phyloP scores from a whole-genome alignment of 2,113 vertebrate genomes.

The Cephalopholis sonnerati region DNA sequence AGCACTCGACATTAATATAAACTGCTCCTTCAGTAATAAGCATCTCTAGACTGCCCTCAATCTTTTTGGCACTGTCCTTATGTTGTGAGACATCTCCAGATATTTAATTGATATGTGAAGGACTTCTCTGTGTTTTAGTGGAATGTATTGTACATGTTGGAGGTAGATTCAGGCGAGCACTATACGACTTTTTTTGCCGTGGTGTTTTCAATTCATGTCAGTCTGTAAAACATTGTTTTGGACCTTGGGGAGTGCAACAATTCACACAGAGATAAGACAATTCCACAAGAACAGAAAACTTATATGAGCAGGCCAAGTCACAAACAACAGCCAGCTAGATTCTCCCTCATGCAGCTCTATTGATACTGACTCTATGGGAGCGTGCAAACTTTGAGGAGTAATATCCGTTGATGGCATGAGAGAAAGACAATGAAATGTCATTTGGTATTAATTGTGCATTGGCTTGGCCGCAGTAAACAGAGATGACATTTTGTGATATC shows the following conservation, averaged over 20 bases:
- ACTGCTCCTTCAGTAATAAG: constrained; percentile 37
- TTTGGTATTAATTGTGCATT: constrained; percentile 76
- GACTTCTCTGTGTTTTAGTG: not conserved
- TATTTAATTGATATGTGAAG: not conserved
- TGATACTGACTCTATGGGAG: constrained; percentile 60
- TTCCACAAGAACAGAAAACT: constrained; percentile 53
- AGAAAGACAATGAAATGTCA: constrained; percentile 76
- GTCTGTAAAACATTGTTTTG: not conserved
- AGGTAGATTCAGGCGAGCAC: not conserved
- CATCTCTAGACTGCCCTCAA: constrained; percentile 21
- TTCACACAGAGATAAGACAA: constrained; percentile 18
- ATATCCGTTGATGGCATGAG: constrained; percentile 69
- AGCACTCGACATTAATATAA: constrained; percentile 53
- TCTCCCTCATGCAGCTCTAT: constrained; percentile 34
- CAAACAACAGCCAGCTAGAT: constrained; percentile 40
- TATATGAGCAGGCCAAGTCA: constrained; percentile 38
- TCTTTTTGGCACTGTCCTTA: constrained; percentile 24
- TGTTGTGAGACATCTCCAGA: constrained; percentile 4
- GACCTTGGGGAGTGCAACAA: constrained; percentile 6
- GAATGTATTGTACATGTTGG: not conserved
- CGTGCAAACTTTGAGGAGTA: constrained; percentile 63
- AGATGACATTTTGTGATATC: constrained; percentile 77
- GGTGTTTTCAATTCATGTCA: not conserved
- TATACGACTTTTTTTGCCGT: not conserved
- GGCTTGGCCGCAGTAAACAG: constrained; percentile 74